Evolutionary conservation across 1,140 invertebrate genomes (phyloP), one percentile per base, ranked within the genome.

Genomic region (Lineus longissimus): DNA sequence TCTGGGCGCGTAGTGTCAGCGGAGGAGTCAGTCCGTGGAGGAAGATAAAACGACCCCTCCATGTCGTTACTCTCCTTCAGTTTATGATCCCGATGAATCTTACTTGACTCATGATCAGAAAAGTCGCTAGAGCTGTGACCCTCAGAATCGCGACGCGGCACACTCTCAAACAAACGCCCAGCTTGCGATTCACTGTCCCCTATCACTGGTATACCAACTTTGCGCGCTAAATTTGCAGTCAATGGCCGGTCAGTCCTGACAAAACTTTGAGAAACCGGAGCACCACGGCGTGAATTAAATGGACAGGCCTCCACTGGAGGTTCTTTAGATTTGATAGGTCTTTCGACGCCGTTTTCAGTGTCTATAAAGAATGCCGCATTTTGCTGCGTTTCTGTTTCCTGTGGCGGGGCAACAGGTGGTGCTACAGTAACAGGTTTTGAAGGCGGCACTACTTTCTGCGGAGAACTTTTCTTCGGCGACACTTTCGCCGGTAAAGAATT

Each of bases 91-190:
- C 65, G 65, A 54, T 77, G 76, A 58, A 80, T 77, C 65, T 80
- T 80, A 31, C 74, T 74, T 15, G 76, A 77, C 62, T 80, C 78
- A 45, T 77, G 76, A 59, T 80, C 77, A 0, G 76, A 78, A 56
- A 72, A 76, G 25, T 79, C 76, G n/a, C 74, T 73, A 6, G 77
- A 78, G 61, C 76, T 78, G 31, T 71, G 65, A 58, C 68, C 73
- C 57, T 73, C 74, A 2, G 71, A 68, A 33, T 76, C 67, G 45
- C 75, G 76, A 27, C 75, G 73, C 58, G 76, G 73, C 22, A 27
- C 19, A 19, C 6, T n/a, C n/a, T 27, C 6, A 27, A 51, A 51
- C 47, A 51, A n/a, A 7, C 47, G 47, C n/a, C 25, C 47, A 6
- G n/a, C n/a, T n/a, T 57, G 55, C n/a, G 70, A 69, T 1, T 59